Evolutionary conservation across 2,888 invertebrate species (phyloP), one percentile per base, ranked within the genome.

Genomic region (Agrotis exclamationis): DNA sequence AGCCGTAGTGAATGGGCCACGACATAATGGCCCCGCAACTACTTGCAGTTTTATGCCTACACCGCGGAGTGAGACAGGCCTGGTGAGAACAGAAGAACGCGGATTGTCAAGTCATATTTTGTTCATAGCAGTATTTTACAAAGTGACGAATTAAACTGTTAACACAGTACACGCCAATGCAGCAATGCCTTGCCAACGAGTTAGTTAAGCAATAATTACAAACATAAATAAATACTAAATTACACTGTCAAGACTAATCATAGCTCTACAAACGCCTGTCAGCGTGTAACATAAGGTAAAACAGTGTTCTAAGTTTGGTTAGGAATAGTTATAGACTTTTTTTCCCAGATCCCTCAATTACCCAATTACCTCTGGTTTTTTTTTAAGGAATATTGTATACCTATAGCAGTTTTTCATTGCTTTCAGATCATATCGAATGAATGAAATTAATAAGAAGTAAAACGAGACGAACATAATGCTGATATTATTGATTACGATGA

Each of bases 171-270:
- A 39, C 39, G 39, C 9, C 28, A 64, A 24, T 28, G n/a, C 45
- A 9, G 16, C 50, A 74, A 51, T 63, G 18, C n/a, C n/a, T 45
- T 24, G 47, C 57, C 14, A 39, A 53, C 20, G 24, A 47, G 20
- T 58, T 28, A n/a, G 56, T 56, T 56, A 53, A 20, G 47, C 44
- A 60, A 60, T 69, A 24, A 74, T 74, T 59, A 1, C 7, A 9
- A 50, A 56, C 59, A 47, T 33, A 33, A 56, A 60, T 56, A 56
- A 56, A 60, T 56, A 56, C 20, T 54, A 39, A 68, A 70, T 56
- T 60, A 51, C 33, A 70, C 33, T 69, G 28, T 44, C 59, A 70
- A 56, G 50, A 60, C 76, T 56, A 56, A 60, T 60, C 45, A 76
- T 50, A 76, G 33, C 28, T 56, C 20, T 11, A 48, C 48, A 76